Percentiles rank a stretch among this genome's conserved stretches.
Evolutionary conservation across 2,113 vertebrate species (phyloP).

Genomic region (Prochilodus magdalenae): DNA sequence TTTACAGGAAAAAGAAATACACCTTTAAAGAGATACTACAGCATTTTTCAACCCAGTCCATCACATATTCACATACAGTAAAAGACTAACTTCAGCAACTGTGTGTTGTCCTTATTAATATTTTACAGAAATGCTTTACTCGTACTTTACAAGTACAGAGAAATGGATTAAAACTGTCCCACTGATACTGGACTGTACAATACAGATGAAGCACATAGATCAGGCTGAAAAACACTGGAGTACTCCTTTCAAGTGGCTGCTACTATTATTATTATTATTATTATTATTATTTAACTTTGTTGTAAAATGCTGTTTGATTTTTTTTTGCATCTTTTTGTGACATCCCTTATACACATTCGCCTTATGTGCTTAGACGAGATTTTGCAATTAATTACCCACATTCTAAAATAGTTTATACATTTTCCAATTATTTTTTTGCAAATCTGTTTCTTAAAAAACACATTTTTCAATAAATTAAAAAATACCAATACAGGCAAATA

Average conservation of each 20-base stretch:
- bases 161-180: no score
- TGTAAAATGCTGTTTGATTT: no score
- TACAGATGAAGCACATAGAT: no score
- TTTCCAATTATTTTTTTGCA: conserved; percentile 60
- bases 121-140: no score
- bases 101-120: no score
- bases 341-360: conserved; percentile 60
- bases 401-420: conserved; percentile 56
- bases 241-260: no score
- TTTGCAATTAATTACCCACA: conserved; percentile 54
- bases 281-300: no score
- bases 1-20: neutral
- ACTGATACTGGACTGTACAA: no score
- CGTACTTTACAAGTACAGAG: no score
- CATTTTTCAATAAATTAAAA: conserved; percentile 65
- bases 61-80: neutral
- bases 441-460: conserved; percentile 47
- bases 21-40: neutral
- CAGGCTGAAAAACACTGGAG: no score
- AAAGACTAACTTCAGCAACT: no score
- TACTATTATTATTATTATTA: no score
- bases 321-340: neutral
- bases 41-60: neutral
- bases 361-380: conserved; percentile 69
- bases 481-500: conserved; percentile 55